Conservation (phyloP, 2,888 invertebrate genomes). For the Parochlus steinenii region DNA sequence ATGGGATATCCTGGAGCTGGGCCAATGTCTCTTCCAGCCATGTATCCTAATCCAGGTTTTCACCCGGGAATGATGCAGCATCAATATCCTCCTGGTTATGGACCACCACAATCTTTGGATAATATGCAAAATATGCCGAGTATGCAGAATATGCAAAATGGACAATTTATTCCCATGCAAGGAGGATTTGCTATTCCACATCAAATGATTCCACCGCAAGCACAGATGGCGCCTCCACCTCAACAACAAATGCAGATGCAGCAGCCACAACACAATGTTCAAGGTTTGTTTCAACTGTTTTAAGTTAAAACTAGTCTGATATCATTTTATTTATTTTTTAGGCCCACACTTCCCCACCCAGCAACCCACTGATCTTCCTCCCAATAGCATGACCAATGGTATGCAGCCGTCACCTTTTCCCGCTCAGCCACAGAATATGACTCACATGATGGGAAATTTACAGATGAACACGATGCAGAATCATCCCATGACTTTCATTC, state of each 20-base stretch:
- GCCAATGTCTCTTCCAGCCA: constrained; percentile 13
- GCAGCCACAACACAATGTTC: neutral
- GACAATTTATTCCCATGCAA: constrained; percentile 8
- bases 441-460: constrained; percentile 11
- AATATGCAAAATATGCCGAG: constrained; percentile 15
- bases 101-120: constrained; percentile 12
- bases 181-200: constrained; percentile 2
- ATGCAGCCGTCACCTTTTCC: neutral
- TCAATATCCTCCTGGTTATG: neutral
- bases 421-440: neutral
- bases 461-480: constrained; percentile 11
- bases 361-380: neutral
- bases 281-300: neutral
- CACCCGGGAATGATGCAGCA: constrained; percentile 9
- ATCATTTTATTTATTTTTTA: too few relatives aligned
- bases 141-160: constrained; percentile 11
- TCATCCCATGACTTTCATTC: constrained; percentile 16
- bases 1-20: neutral
- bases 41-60: constrained; percentile 16
- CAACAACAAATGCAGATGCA: constrained; percentile 3
- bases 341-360: neutral
- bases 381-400: neutral
- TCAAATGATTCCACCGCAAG: constrained; percentile 22
- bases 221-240: constrained; percentile 23
- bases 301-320: too few relatives aligned